Conservation (phyloP, 2,888 invertebrate species). For the Neoitamus cyanurus region DNA sequence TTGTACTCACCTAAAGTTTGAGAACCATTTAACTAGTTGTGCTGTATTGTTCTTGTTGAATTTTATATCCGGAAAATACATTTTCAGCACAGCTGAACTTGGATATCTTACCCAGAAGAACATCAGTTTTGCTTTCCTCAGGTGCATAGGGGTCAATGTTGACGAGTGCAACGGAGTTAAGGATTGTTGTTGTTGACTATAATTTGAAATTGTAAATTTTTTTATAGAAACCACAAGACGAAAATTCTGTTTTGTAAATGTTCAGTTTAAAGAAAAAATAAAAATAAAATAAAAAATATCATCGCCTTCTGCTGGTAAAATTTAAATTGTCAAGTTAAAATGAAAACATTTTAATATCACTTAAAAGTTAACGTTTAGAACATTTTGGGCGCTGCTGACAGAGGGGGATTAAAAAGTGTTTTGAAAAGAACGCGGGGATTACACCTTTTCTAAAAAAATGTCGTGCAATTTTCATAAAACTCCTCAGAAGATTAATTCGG, state of each 20-base stretch:
- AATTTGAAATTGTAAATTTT: not conserved
- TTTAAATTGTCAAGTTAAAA: not conserved
- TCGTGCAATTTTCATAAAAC: not conserved
- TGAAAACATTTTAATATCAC: too few relatives aligned
- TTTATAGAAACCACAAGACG: not conserved
- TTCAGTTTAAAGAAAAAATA: not conserved
- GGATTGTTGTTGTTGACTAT: slow-evolving; percentile 67
- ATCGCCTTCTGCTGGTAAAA: not conserved
- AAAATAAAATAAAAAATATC: not conserved
- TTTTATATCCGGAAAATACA: slow-evolving; percentile 99
- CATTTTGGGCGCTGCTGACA: not conserved
- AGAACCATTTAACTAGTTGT: slow-evolving; percentile 99
- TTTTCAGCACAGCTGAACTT: slow-evolving; percentile 97
- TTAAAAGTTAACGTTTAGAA: not conserved
- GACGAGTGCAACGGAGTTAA: slow-evolving; percentile 92
- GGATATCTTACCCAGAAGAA: slow-evolving; percentile 99
- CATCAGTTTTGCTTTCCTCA: slow-evolving; percentile 99
- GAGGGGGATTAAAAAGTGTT: too few relatives aligned
- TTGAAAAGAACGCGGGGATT: too few relatives aligned
- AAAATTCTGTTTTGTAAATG: not conserved
- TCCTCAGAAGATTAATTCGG: not conserved
- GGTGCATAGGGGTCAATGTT: slow-evolving; percentile 99
- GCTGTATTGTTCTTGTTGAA: slow-evolving; percentile 99
- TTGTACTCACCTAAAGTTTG: slow-evolving; percentile 95
- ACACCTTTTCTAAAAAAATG: not conserved